Base-by-base conservation (phyloP, 2,888 invertebrate genomes). In the Drosophila affinis region DNA sequence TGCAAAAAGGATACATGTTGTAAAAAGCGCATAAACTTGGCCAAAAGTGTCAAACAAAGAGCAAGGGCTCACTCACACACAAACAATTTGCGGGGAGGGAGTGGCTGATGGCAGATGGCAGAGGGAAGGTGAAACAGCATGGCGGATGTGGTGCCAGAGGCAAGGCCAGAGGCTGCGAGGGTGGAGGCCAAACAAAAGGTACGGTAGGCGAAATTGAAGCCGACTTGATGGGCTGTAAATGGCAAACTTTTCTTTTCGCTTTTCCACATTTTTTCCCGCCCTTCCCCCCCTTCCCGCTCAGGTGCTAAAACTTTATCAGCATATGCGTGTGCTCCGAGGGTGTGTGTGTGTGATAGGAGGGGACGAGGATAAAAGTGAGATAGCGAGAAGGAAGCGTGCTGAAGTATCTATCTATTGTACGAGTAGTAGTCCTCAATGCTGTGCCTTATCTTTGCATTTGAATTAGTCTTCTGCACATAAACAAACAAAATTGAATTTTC, bases 21-120 rank as follows among this genome's bases (percentile, higher is more conserved):
- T 79, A 75, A 85, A 85, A 85, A 77, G 77, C 88, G 77, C 79
- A 87, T 87, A 82, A 82, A 87, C 69, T 81, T 70, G 60, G 65
- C 52, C 61, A 59, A 59, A 74, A 70, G 53, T 68, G 75, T 63
- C 76, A 78, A 70, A 54, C 59, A 74, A 63, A 75, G 72, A 75
- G 75, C 67, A 69, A 60, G 39, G 59, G 45, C 60, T 21, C n/a
- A 9, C 61, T 24, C 29, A 44, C 46, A 44, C 46, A 34, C 14
- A 14, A 39, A 48, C 46, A 27, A 51, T 34, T 34, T 34, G 18
- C 3, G 27, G 3, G 10, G 21, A 3, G 3, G 7, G 18, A 10
- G 9, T 17, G 14, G 18, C 0, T 14, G 12, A 14, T 14, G 62
- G 34, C 9, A n/a, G 12, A 14, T 14, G 62, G 34, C 9, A n/a